Evolutionary conservation across 2,113 vertebrate genomes (phyloP).

Genomic region (Spea bombifrons): DNA sequence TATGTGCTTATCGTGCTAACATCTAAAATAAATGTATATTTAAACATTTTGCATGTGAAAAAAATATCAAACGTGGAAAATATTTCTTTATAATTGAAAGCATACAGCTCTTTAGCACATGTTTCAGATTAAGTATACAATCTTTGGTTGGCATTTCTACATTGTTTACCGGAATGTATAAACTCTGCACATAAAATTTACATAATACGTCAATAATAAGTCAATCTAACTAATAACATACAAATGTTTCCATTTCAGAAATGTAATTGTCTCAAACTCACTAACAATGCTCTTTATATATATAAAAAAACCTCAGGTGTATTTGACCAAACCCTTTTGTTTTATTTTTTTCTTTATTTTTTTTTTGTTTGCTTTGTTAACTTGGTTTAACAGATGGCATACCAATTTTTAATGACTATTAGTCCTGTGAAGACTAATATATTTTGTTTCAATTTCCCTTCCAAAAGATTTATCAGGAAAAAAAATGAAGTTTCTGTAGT

Average conservation of each 20-base stretch:
- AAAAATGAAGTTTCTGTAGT: not conserved
- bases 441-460: not conserved
- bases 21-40: conserved; percentile 30
- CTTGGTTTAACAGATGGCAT: conserved; percentile 1
- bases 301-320: not conserved
- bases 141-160: conserved; percentile 33
- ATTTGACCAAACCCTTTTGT: not conserved
- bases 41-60: conserved; percentile 40
- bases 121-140: conserved; percentile 40
- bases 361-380: not conserved
- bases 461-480: not conserved
- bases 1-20: conserved; percentile 17
- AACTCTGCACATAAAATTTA: conserved; percentile 43
- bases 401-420: conserved; percentile 5
- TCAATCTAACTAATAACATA: conserved; percentile 43
- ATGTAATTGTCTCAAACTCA: conserved; percentile 11
- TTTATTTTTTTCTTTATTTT: conserved; percentile 17
- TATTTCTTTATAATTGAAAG: conserved; percentile 45
- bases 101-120: conserved; percentile 19
- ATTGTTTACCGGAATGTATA: conserved; percentile 45
- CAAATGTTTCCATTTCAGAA: conserved; percentile 33
- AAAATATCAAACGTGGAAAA: conserved; percentile 29
- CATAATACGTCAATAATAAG: conserved; percentile 41
- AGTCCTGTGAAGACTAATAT: conserved; percentile 7
- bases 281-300: conserved; percentile 10